Base-by-base conservation (phyloP, 2,888 invertebrate genomes). In the Ochlodes sylvanus region DNA sequence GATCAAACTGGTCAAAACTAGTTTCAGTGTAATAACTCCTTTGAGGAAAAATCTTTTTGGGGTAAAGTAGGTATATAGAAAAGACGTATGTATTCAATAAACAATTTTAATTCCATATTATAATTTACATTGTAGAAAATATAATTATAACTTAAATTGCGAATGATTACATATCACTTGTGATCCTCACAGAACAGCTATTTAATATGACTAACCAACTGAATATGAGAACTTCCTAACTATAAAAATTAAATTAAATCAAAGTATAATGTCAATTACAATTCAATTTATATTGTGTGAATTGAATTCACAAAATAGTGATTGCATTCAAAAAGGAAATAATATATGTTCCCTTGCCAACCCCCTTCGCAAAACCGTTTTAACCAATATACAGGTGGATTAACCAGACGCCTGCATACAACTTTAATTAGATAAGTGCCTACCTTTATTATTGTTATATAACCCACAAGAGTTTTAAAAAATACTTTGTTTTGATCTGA, bases 41-140 rank as follows among this genome's bases (percentile, higher is more conserved):
- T n/a, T 7, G 10, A 44, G 15, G 3, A 47, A 7, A 47, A 7
- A 47, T 7, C 15, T 47, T 17, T 7, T 17, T 1, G 7, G 7
- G 9, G 17, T 12, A 17, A 7, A 21, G 7, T 14, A 21, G 19
- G 17, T 27, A 32, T 12, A 54, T 32, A 14, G 19, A 19, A 54
- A 54, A 50, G 0, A 52, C 14, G 14, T 3, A 52, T 21, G 10
- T 52, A 68, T 67, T 67, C 47, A 52, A 62, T 68, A 62, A 68
- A 56, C 57, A 68, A 10, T 47, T 70, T 68, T 71, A 61, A 64
- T 69, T 68, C 58, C 55, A 54, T 69, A 61, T 69, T 57, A 72
- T 71, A 70, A 69, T 70, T 69, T 69, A 70, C 65, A 72, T 66
- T 68, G 63, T 68, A 70, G 69, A 70, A 70, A 70, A 69, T 69